Conservation (phyloP, 2,888 invertebrate species). For the Lochmaea capreae region DNA sequence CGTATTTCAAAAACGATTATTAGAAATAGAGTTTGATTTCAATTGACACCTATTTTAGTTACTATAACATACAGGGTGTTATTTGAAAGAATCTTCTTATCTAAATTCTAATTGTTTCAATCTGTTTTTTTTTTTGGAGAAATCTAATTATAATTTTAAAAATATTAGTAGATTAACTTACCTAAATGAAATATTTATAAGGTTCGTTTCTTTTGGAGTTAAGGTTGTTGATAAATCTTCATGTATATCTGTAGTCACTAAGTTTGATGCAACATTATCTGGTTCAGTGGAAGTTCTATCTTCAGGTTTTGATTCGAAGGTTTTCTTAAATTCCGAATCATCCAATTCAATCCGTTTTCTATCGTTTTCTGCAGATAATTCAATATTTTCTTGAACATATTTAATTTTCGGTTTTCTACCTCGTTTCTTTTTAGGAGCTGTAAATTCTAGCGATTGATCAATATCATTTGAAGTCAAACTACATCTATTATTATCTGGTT, state of each 20-base stretch:
- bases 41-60: too few species aligned
- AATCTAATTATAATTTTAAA: background rate
- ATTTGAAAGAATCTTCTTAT: background rate
- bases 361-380: background rate
- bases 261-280: background rate
- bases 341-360: too few species aligned
- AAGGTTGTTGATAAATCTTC: background rate
- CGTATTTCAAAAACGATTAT: too few species aligned
- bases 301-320: too few species aligned
- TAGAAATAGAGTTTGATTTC: too few species aligned
- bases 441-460: background rate
- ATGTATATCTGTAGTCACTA: background rate
- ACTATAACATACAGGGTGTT: too few species aligned
- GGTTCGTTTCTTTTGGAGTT: background rate
- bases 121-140: background rate
- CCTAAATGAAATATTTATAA: background rate
- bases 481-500: background rate
- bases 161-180: background rate
- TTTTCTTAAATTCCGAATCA: too few species aligned
- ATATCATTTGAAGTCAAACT: background rate
- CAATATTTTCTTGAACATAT: background rate
- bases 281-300: background rate
- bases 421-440: background rate
- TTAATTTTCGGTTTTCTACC: conserved; percentile 14
- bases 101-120: background rate